Percentiles rank a stretch among this genome's conserved stretches.
Conservation (phyloP, 2,113 vertebrate genomes). For the Illadopsis cleaveri region DNA sequence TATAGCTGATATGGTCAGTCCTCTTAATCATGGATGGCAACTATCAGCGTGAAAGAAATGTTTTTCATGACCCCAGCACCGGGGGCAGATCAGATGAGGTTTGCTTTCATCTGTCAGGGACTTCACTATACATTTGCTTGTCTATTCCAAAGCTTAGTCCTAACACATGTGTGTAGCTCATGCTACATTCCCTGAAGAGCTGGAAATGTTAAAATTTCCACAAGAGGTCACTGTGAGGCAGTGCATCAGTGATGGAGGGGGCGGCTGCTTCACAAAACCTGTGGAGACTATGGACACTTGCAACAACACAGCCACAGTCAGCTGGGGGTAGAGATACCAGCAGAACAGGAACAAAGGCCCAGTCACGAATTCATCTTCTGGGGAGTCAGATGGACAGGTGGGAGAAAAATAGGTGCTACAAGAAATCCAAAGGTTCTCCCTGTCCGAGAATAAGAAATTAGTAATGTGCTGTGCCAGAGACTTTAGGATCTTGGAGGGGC, state of each 20-base stretch:
- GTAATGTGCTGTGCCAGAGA: neutral
- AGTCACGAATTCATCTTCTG: neutral
- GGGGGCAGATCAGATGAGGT: neutral
- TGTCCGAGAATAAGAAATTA: neutral
- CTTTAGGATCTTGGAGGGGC: neutral
- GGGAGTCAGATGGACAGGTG: neutral
- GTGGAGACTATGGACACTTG: rapidly evolving
- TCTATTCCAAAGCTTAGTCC: neutral
- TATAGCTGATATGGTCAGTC: neutral
- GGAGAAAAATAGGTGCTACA: neutral
- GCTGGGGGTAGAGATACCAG: neutral
- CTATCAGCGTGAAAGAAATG: neutral
- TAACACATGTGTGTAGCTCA: rapidly evolving
- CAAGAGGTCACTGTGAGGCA: constrained; percentile 43
- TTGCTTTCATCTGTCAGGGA: neutral
- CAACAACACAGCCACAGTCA: neutral
- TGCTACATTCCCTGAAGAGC: neutral
- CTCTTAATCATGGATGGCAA: neutral
- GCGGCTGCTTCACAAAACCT: neutral
- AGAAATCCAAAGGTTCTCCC: neutral
- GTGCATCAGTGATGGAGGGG: neutral
- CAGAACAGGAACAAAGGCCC: neutral
- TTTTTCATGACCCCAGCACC: neutral
- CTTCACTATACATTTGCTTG: neutral
- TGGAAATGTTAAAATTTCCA: neutral